Conservation (phyloP, 2,113 vertebrate genomes). For the Lepus timidus region DNA sequence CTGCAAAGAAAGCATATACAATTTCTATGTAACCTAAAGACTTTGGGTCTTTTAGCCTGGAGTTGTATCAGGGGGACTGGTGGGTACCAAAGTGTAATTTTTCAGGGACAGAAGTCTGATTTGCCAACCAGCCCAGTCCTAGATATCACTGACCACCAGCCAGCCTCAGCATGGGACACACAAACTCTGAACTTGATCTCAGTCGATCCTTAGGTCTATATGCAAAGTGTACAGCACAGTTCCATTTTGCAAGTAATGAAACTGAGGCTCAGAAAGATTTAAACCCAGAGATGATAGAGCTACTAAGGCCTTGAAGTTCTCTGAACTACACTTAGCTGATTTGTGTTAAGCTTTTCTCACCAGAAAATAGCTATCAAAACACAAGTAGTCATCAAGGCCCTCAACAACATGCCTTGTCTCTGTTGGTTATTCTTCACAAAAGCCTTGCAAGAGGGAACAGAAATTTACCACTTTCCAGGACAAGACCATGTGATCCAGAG, state of each 20-base stretch:
- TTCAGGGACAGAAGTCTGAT: not conserved
- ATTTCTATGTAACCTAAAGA: not conserved
- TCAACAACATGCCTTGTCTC: not conserved
- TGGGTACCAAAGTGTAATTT: not conserved
- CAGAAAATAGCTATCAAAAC: not conserved
- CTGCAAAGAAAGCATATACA: not conserved
- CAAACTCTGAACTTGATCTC: not conserved
- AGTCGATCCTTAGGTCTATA: not conserved
- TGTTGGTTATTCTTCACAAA: conserved; percentile 23
- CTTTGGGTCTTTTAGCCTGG: not conserved
- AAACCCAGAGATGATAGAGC: not conserved
- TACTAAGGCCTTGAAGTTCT: not conserved
- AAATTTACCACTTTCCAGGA: not conserved
- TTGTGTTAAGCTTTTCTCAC: conserved; percentile 40
- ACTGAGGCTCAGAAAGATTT: not conserved
- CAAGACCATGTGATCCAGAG: not conserved
- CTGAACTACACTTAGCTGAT: not conserved
- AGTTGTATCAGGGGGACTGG: not conserved
- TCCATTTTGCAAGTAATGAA: not conserved
- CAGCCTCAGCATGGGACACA: not conserved
- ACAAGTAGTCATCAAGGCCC: not conserved
- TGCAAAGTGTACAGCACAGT: not conserved
- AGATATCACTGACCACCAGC: not conserved
- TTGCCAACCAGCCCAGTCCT: accelerated
- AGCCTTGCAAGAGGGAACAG: not conserved